Conservation (phyloP, 2,888 invertebrate genomes). For the Calephelis perditalis region DNA sequence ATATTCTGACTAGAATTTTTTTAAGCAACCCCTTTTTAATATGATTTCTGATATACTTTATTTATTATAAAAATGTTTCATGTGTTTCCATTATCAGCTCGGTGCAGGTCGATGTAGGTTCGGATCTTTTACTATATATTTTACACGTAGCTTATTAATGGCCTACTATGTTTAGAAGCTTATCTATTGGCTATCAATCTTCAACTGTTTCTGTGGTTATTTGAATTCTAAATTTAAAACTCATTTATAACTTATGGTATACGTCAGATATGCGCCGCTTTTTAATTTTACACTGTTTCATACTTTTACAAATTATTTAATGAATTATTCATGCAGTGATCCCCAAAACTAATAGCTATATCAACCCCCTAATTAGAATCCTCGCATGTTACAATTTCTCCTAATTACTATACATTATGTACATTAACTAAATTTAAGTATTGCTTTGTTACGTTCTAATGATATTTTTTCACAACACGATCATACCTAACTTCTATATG, state of each 20-base stretch:
- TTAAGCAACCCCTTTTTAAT: too few relatives aligned
- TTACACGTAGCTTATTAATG: background rate
- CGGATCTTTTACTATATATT: background rate
- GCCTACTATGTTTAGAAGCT: background rate
- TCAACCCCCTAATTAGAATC: slow-evolving; percentile 1
- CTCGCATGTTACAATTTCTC: slow-evolving; percentile 5
- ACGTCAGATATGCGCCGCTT: background rate
- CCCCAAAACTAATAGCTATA: slow-evolving; percentile 42
- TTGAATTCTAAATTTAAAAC: background rate
- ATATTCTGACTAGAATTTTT: too few relatives aligned
- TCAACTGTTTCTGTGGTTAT: background rate
- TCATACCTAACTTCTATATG: slow-evolving; percentile 61
- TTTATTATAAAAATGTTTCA: too few relatives aligned
- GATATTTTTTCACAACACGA: slow-evolving; percentile 51
- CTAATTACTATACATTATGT: slow-evolving; percentile 12
- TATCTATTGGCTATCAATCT: slow-evolving; percentile 24
- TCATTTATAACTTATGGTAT: background rate
- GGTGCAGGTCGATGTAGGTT: too few relatives aligned
- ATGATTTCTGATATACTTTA: too few relatives aligned
- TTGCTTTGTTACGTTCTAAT: slow-evolving; percentile 72
- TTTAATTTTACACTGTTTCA: slow-evolving; percentile 1
- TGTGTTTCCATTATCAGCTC: too few relatives aligned
- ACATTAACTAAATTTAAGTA: slow-evolving; percentile 41
- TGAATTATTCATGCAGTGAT: slow-evolving; percentile 5
- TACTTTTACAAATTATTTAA: slow-evolving; percentile 1